Evolutionary conservation across 2,113 vertebrate species (phyloP).

Genomic region (Otocyon megalotis): DNA sequence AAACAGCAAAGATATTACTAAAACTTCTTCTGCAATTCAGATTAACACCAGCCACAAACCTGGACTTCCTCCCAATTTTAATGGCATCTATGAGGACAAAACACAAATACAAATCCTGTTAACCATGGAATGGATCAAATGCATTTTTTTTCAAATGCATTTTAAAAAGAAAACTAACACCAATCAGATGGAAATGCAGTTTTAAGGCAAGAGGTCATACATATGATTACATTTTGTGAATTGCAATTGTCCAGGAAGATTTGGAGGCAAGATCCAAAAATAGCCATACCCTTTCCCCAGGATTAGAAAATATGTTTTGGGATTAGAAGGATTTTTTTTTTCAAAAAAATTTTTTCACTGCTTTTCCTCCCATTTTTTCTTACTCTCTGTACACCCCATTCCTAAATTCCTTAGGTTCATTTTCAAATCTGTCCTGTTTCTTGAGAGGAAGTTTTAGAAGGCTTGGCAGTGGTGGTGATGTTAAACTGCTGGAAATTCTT

Average conservation of each 20-base stretch:
- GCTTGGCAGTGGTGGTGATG: slow-evolving; percentile 91
- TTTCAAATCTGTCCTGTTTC: slow-evolving; percentile 87
- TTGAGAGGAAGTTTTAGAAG: slow-evolving; percentile 89
- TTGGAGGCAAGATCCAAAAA: slow-evolving; percentile 88
- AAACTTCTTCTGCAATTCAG: slow-evolving; percentile 93
- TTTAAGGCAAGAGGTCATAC: slow-evolving; percentile 82
- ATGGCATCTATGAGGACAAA: slow-evolving; percentile 98
- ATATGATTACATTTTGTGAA: slow-evolving; percentile 86
- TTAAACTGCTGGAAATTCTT: slow-evolving; percentile 93
- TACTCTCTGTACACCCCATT: slow-evolving; percentile 67
- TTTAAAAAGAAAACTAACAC: slow-evolving; percentile 84
- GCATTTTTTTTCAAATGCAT: slow-evolving; percentile 86
- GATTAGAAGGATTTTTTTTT: slow-evolving; percentile 88
- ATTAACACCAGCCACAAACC: slow-evolving; percentile 94
- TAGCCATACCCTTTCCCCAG: slow-evolving; percentile 96
- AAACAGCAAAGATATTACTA: slow-evolving; percentile 94
- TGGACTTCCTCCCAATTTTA: slow-evolving; percentile 99
- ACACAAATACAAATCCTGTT: slow-evolving; percentile 85
- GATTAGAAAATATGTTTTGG: slow-evolving; percentile 93
- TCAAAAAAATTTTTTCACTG: slow-evolving; percentile 46
- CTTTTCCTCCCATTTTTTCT: slow-evolving; percentile 69
- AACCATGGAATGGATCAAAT: slow-evolving; percentile 89
- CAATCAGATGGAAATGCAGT: slow-evolving; percentile 87
- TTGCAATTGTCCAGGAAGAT: slow-evolving; percentile 81
- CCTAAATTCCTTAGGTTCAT: slow-evolving; percentile 77